These are phyloP conservation scores for Stigmatopora nigra DNA, from an alignment of 2,113 vertebrate genomes.

Conservation along the genomic window DNA sequence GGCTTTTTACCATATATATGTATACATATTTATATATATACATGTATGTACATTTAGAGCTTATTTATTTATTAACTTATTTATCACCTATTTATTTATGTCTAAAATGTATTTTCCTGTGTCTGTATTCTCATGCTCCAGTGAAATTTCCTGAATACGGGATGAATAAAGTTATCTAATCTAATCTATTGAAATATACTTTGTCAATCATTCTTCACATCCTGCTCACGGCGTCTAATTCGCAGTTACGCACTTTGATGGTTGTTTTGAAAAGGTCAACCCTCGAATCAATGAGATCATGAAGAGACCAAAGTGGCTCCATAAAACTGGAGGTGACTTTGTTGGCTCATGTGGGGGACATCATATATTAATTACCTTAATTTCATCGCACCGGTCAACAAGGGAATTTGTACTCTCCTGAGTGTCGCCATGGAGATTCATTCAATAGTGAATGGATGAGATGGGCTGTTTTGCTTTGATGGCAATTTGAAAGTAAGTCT, in stretches of 20 bases:
- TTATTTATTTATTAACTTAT: no score
- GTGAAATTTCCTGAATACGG: no score
- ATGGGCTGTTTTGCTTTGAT: slow-evolving; percentile 45
- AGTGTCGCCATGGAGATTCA: slow-evolving; percentile 44
- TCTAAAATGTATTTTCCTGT: no score
- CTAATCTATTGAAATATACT: slow-evolving; percentile 16
- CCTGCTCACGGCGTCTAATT: slow-evolving; percentile 15
- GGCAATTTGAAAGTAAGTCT: slow-evolving; percentile 32
- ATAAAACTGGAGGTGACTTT: slow-evolving; percentile 38
- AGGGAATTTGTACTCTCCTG: slow-evolving; percentile 24
- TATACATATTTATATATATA: no score
- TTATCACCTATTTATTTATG: no score
- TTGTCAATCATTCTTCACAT: slow-evolving; percentile 28
- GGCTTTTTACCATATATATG: no score
- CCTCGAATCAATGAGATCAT: slow-evolving; percentile 29
- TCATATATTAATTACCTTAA: slow-evolving; percentile 47
- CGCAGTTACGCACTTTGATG: slow-evolving; percentile 2
- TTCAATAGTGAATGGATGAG: slow-evolving; percentile 32
- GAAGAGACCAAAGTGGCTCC: slow-evolving; percentile 24
- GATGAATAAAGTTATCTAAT: no score
- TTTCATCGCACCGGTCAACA: slow-evolving; percentile 37
- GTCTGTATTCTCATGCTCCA: no score
- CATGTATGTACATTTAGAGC: no score
- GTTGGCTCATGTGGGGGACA: slow-evolving; percentile 32
- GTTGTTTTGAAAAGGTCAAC: slow-evolving; percentile 40